phyloP scores from a whole-genome alignment of 2,797 vertebrate genomes.

The Naso thynnoides region DNA sequence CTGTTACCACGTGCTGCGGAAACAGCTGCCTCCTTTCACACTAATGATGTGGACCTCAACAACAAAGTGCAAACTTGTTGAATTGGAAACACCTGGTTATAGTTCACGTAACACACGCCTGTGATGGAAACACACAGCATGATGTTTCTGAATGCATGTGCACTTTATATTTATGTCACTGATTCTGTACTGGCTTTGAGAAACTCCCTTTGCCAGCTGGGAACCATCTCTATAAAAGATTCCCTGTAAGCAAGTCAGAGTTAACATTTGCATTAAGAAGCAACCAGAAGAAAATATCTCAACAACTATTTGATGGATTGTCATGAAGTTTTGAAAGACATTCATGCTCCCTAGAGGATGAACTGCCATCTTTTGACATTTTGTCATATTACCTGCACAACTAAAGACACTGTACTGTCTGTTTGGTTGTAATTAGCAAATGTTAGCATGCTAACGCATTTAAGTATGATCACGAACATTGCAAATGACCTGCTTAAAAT shows the following conservation, averaged over 20 bases:
- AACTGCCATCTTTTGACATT: neutral
- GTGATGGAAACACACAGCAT: slow-evolving; percentile 42
- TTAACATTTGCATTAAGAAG: slow-evolving; percentile 1
- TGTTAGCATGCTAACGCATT: neutral
- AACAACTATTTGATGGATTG: neutral
- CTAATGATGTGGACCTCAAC: slow-evolving; percentile 54
- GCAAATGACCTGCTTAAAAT: neutral
- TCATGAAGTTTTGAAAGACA: neutral
- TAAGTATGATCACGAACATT: neutral
- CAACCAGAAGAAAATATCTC: neutral
- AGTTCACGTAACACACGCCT: slow-evolving; percentile 17
- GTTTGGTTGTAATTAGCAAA: neutral
- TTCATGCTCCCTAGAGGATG: neutral
- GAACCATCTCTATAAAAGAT: slow-evolving; percentile 39
- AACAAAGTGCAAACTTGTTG: slow-evolving; percentile 13
- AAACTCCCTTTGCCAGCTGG: slow-evolving; percentile 66
- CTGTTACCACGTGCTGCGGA: slow-evolving; percentile 2
- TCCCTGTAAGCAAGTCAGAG: neutral
- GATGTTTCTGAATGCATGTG: slow-evolving; percentile 37
- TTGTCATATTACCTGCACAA: neutral
- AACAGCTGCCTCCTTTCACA: slow-evolving; percentile 62
- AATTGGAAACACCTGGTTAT: slow-evolving; percentile 64
- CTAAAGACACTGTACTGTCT: neutral
- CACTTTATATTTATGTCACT: slow-evolving; percentile 41
- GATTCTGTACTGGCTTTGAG: slow-evolving; percentile 4